These are phyloP conservation scores for Squalus acanthias DNA, from an alignment of 2,797 vertebrate species.

Conservation along the genomic window DNA sequence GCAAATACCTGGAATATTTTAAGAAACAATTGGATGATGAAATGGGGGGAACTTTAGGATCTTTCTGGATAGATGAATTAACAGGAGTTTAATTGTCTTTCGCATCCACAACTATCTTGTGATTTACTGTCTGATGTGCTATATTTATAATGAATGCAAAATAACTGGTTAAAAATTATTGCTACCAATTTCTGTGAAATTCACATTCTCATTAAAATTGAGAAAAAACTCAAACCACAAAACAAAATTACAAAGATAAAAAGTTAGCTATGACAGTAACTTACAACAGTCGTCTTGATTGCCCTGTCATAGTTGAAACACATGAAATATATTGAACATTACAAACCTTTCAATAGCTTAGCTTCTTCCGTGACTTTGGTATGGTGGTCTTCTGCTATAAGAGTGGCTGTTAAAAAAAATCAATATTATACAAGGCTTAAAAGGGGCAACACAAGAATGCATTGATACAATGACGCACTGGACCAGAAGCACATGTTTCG, in stretches of 20 bases:
- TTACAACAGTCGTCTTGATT: neutral
- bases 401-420: conserved; percentile 64
- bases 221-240: neutral
- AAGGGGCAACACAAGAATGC: conserved; percentile 38
- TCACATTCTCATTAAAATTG: neutral
- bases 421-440: conserved; percentile 57
- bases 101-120: neutral
- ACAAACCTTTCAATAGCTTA: conserved; percentile 71
- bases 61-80: neutral
- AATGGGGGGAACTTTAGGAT: neutral
- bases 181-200: neutral
- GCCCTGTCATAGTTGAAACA: neutral
- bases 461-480: neutral
- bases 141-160: neutral
- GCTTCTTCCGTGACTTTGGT: conserved; percentile 66
- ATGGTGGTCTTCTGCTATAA: conserved; percentile 70
- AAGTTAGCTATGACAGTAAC: neutral
- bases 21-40: neutral
- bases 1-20: neutral
- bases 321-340: neutral
- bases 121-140: too few relatives aligned
- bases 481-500: neutral
- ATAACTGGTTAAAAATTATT: neutral
- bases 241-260: neutral
- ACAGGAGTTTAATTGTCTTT: neutral